A percentile compares a stretch with the other conserved stretches of the same genome.
phyloP scores from a whole-genome alignment of 1,140 invertebrate species.

The Holcopasites calliopsidis region DNA sequence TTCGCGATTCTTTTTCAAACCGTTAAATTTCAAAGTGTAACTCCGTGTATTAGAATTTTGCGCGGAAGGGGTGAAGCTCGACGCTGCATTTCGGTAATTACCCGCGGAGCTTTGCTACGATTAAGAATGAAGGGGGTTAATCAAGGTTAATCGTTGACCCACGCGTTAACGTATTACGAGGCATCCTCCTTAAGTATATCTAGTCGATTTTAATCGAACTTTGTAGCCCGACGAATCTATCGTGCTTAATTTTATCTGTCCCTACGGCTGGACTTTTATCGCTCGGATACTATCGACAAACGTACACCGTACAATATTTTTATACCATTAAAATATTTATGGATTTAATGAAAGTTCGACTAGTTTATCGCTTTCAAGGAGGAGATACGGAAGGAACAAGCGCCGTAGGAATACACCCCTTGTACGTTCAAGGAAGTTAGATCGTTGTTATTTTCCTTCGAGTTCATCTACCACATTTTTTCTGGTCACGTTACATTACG shows the following conservation, averaged over 20 bases:
- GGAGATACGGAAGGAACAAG: background rate
- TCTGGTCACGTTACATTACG: background rate
- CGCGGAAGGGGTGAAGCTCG: background rate
- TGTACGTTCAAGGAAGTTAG: background rate
- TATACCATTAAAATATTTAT: background rate
- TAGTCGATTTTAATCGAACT: constrained; percentile 19
- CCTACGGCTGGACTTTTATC: background rate
- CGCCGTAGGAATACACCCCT: background rate
- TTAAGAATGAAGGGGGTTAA: constrained; percentile 45
- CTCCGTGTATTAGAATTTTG: background rate
- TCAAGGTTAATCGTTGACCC: constrained; percentile 55
- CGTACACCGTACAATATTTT: background rate
- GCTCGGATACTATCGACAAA: background rate
- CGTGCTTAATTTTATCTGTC: background rate
- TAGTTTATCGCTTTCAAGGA: too few relatives aligned
- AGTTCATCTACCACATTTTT: background rate
- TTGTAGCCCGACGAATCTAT: background rate
- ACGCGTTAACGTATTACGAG: constrained; percentile 34
- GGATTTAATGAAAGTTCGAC: background rate
- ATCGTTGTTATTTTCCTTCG: background rate
- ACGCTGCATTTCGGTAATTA: constrained; percentile 38
- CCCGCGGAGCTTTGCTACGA: constrained; percentile 25
- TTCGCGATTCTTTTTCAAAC: background rate
- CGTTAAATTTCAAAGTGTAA: background rate
- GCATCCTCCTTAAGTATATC: constrained; percentile 22